A percentile compares a stretch with the other conserved stretches of the same genome.
Conservation (phyloP, 2,888 invertebrate genomes). For the Eupeodes luniger region DNA sequence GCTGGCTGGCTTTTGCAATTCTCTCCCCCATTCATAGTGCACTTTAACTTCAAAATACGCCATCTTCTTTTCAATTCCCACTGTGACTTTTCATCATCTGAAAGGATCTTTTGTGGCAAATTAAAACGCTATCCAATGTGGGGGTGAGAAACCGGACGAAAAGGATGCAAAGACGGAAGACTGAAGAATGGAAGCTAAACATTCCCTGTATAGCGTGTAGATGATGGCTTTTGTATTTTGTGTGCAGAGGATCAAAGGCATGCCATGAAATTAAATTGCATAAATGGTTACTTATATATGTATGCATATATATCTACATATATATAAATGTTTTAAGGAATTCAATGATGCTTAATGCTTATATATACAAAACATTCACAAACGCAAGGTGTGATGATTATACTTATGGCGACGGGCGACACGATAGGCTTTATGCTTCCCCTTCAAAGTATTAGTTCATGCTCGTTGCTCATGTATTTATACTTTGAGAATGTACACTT, state of each 20-base stretch:
- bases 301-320: not conserved
- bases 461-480: slow-evolving; percentile 24
- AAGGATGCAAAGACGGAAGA: slow-evolving; percentile 4
- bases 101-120: slow-evolving; percentile 72
- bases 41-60: slow-evolving; percentile 70
- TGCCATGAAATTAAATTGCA: slow-evolving; percentile 70
- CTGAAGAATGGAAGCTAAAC: slow-evolving; percentile 33
- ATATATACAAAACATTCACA: not conserved
- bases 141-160: not conserved
- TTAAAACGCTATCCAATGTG: slow-evolving; percentile 65
- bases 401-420: not conserved
- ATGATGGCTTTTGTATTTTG: slow-evolving; percentile 58
- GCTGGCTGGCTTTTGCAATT: slow-evolving; percentile 34
- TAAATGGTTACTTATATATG: slow-evolving; percentile 66
- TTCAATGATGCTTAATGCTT: slow-evolving; percentile 53
- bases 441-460: slow-evolving; percentile 18
- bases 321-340: slow-evolving; percentile 6
- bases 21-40: slow-evolving; percentile 50
- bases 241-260: slow-evolving; percentile 63
- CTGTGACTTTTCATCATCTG: slow-evolving; percentile 72
- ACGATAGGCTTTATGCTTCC: not conserved
- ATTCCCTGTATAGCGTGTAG: slow-evolving; percentile 41
- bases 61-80: slow-evolving; percentile 72
- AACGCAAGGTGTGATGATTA: slow-evolving; percentile 32
- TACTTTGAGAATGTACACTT: slow-evolving; percentile 29